Evolutionary conservation across 2,888 invertebrate species (phyloP).

Genomic region (Tipula lateralis): DNA sequence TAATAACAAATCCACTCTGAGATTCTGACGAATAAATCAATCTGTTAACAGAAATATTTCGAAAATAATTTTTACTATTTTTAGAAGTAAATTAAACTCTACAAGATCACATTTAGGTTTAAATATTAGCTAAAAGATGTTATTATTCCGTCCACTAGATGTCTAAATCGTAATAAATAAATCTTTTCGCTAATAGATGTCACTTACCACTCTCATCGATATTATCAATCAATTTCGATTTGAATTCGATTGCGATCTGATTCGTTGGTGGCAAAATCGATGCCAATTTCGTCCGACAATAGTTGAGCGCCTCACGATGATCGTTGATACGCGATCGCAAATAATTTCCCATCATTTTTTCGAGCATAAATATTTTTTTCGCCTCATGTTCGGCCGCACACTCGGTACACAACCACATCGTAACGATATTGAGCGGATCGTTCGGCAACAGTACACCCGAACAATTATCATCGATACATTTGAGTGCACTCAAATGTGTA

Average conservation of each 20-base stretch:
- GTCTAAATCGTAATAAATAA: neutral
- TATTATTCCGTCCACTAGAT: neutral
- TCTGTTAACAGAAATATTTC: neutral
- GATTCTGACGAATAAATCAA: neutral
- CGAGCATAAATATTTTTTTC: constrained; percentile 3
- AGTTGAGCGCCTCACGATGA: constrained; percentile 46
- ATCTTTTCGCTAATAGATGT: neutral
- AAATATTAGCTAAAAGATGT: neutral
- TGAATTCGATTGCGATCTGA: constrained; percentile 48
- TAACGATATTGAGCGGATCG: constrained; percentile 56
- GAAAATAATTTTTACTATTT: neutral
- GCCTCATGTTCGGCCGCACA: constrained; percentile 48
- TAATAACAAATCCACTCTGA: neutral
- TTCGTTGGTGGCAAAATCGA: constrained; percentile 43
- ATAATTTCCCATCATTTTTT: neutral
- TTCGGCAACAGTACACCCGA: constrained; percentile 51
- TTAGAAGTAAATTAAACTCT: neutral
- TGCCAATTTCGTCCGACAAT: constrained; percentile 39
- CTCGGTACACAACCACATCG: constrained; percentile 62
- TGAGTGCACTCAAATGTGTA: constrained; percentile 45
- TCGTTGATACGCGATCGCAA: constrained; percentile 37
- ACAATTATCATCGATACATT: constrained; percentile 50
- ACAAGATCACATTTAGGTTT: neutral
- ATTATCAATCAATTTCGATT: constrained; percentile 43
- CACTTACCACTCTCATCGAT: neutral